Percentiles rank a stretch among this genome's conserved stretches.
phyloP scores from a whole-genome alignment of 1,140 invertebrate genomes.

The Mercenaria mercenaria region DNA sequence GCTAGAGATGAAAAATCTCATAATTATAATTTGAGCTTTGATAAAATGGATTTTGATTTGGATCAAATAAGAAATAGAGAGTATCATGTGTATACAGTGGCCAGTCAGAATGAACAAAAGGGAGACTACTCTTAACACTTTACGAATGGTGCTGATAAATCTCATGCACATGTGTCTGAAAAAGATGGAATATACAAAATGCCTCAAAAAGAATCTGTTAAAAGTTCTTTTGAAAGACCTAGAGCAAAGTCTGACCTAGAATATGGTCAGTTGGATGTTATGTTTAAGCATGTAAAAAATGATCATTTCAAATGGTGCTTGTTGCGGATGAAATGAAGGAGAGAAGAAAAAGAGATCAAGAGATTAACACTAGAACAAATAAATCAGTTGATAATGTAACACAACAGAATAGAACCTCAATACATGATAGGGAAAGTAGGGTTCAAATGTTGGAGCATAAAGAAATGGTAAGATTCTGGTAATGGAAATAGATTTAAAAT shows the following conservation, averaged over 20 bases:
- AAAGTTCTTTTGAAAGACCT: not conserved
- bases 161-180: not conserved
- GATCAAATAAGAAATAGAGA: not conserved
- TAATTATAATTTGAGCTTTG: not conserved
- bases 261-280: constrained; percentile 69
- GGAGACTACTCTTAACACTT: not conserved
- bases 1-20: not conserved
- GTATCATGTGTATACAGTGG: constrained; percentile 7
- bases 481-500: not conserved
- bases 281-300: constrained; percentile 71
- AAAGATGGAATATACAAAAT: constrained; percentile 37
- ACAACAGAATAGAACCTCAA: not conserved
- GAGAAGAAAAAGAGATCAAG: not conserved
- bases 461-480: constrained; percentile 53
- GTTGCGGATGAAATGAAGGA: constrained; percentile 66
- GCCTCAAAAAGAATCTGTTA: not conserved
- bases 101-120: not conserved
- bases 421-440: constrained; percentile 41
- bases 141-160: not conserved
- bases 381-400: not conserved
- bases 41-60: constrained; percentile 30
- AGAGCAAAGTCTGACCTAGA: constrained; percentile 26
- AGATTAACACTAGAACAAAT: not conserved
- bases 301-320: constrained; percentile 74
- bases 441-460: constrained; percentile 41